These are phyloP conservation scores for Seriola rivoliana DNA, from an alignment of 2,113 vertebrate species.

Conservation along the genomic window DNA sequence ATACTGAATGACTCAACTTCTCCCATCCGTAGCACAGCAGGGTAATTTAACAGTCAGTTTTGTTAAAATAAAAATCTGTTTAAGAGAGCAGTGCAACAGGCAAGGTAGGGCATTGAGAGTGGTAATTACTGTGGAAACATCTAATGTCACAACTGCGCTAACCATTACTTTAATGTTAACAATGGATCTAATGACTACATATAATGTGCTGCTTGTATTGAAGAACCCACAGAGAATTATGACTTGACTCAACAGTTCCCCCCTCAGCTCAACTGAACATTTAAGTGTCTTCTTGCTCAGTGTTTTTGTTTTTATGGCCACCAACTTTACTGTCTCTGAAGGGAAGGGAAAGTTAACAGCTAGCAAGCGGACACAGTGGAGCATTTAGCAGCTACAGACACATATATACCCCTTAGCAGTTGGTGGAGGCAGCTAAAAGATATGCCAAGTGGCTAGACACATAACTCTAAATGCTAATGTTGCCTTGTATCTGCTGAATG, in stretches of 20 bases:
- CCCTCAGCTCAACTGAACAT: too few relatives aligned
- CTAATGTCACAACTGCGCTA: neutral
- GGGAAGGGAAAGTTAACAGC: too few relatives aligned
- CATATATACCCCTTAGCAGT: neutral
- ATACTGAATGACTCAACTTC: neutral
- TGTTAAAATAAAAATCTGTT: neutral
- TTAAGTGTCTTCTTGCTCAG: neutral
- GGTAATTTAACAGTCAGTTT: neutral
- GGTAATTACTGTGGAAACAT: neutral
- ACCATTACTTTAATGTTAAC: neutral
- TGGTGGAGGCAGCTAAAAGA: neutral
- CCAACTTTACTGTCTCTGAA: neutral
- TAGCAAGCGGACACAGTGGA: neutral
- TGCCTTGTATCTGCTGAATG: too few relatives aligned
- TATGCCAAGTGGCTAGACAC: too few relatives aligned
- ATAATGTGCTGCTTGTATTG: neutral
- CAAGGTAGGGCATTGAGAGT: neutral
- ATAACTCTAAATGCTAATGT: too few relatives aligned
- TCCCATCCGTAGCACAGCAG: conserved; percentile 10
- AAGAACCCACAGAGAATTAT: neutral
- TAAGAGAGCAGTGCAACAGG: neutral
- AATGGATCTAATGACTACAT: neutral
- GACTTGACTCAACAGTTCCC: too few relatives aligned
- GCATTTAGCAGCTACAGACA: conserved; percentile 8
- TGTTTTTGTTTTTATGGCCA: neutral